Conservation (phyloP, 2,888 invertebrate species). For the Melanotus villosus region DNA sequence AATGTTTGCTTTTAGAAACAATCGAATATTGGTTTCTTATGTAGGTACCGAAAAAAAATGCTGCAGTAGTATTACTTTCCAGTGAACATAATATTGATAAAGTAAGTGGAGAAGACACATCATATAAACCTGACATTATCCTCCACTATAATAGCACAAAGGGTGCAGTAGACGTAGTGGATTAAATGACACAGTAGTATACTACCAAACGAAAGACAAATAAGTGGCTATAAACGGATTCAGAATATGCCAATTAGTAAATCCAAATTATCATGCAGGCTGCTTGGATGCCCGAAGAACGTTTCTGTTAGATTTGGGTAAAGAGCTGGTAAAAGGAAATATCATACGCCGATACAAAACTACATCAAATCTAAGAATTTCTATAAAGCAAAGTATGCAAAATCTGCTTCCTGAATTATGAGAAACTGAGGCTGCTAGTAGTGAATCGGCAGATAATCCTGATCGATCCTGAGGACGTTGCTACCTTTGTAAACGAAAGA, state of each 20-base stretch:
- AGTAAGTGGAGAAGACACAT: slow-evolving; percentile 38
- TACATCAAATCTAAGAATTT: neutral
- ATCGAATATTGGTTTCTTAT: neutral
- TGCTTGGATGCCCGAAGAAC: slow-evolving; percentile 37
- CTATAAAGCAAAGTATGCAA: neutral
- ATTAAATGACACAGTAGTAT: slow-evolving; percentile 49
- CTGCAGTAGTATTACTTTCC: neutral
- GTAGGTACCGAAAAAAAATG: slow-evolving; percentile 11
- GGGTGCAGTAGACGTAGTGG: slow-evolving; percentile 48
- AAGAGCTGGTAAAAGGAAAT: slow-evolving; percentile 34
- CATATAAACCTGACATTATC: slow-evolving; percentile 50
- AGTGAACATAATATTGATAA: slow-evolving; percentile 42
- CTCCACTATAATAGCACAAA: slow-evolving; percentile 51
- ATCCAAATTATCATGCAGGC: slow-evolving; percentile 37
- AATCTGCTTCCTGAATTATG: neutral
- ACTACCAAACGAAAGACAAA: slow-evolving; percentile 35
- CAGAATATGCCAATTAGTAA: slow-evolving; percentile 3
- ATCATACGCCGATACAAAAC: slow-evolving; percentile 35
- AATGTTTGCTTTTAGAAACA: slow-evolving; percentile 25
- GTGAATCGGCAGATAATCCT: neutral
- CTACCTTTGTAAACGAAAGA: neutral
- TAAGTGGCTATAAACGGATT: neutral
- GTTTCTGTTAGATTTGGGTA: slow-evolving; percentile 46
- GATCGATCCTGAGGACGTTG: neutral
- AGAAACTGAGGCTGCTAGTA: neutral